Conservation (phyloP, 2,797 vertebrate species). For the Perodicticus potto region DNA sequence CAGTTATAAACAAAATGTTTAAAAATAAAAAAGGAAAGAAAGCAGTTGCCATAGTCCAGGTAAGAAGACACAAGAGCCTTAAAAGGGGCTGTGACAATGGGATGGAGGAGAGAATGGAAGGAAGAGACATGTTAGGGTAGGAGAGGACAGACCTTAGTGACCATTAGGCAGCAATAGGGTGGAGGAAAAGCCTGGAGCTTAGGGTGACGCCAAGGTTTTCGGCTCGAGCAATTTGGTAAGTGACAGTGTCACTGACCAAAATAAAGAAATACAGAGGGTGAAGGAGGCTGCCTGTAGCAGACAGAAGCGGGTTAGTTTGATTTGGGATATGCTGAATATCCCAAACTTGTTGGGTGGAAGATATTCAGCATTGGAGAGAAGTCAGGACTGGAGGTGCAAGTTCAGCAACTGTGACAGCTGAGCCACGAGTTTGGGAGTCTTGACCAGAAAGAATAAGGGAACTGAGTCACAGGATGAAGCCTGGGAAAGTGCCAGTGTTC, state of each 20-base stretch:
- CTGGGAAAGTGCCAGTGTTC: background rate
- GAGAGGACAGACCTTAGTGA: background rate
- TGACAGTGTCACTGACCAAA: background rate
- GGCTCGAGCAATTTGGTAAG: background rate
- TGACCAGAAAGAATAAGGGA: background rate
- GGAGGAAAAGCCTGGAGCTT: background rate
- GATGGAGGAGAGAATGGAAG: background rate
- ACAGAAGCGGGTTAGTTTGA: background rate
- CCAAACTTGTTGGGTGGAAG: background rate
- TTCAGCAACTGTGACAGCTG: background rate
- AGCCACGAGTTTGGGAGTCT: background rate
- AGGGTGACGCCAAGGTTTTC: background rate
- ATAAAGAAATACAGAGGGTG: background rate
- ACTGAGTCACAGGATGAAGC: background rate
- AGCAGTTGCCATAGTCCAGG: accelerated
- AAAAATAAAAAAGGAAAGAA: background rate
- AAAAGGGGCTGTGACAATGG: background rate
- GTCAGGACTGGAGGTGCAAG: background rate
- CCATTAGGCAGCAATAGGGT: background rate
- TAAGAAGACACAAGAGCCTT: background rate
- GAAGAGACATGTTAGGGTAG: background rate
- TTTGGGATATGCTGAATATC: background rate
- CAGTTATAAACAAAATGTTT: background rate
- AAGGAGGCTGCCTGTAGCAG: background rate
- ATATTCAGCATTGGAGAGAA: background rate